Conservation (phyloP, 2,888 invertebrate species). For the Hedya salicella region DNA sequence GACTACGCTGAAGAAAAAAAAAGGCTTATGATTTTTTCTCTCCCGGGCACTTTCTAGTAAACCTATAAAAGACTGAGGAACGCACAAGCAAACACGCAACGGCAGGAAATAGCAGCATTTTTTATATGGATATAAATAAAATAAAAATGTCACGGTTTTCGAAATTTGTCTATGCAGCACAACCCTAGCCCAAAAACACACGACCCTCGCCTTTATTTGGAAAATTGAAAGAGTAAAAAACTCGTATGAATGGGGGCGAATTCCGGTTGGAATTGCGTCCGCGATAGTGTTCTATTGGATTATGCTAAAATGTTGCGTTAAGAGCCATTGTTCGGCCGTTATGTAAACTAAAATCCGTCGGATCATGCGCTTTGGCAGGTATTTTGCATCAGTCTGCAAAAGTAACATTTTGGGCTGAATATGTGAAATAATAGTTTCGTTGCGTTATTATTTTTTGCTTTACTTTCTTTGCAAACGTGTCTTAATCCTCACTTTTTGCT, state of each 20-base stretch:
- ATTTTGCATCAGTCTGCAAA: background rate
- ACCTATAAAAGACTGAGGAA: too few relatives aligned
- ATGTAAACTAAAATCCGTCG: background rate
- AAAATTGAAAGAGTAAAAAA: slow-evolving; percentile 36
- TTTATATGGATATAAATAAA: too few relatives aligned
- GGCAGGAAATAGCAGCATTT: too few relatives aligned
- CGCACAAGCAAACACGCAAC: too few relatives aligned
- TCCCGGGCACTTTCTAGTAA: too few relatives aligned
- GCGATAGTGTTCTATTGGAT: slow-evolving; percentile 36
- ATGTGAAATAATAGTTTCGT: too few relatives aligned
- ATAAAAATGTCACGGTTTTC: background rate
- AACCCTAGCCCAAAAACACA: slow-evolving; percentile 25
- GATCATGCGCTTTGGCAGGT: slow-evolving; percentile 2
- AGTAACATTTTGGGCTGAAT: too few relatives aligned
- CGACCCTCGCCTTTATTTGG: slow-evolving; percentile 25
- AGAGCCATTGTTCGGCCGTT: slow-evolving; percentile 21
- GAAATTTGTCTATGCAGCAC: background rate
- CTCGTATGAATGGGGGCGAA: slow-evolving; percentile 16
- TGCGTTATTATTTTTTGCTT: too few relatives aligned
- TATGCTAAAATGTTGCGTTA: slow-evolving; percentile 24
- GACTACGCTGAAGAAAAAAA: too few relatives aligned
- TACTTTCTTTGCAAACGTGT: too few relatives aligned
- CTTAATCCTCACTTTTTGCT: too few relatives aligned
- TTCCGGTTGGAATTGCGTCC: slow-evolving; percentile 32
- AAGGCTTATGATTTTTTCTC: too few relatives aligned